Conservation (phyloP, 2,113 vertebrate species). For the Callorhinus ursinus region DNA sequence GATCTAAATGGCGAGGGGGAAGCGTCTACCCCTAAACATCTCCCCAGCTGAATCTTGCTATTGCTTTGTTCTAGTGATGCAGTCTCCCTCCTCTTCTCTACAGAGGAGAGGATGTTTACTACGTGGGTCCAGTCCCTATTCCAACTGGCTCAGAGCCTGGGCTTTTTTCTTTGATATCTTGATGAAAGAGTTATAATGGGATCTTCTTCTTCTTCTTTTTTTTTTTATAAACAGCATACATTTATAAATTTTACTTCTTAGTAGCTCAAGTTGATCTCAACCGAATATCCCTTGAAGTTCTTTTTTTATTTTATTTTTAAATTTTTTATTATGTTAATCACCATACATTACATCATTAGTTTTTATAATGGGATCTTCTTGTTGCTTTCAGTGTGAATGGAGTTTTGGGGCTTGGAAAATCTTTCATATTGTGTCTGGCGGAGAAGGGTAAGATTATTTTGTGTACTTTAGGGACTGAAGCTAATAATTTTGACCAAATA, state of each 20-base stretch:
- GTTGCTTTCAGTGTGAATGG: background rate
- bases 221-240: background rate
- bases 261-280: background rate
- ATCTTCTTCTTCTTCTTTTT: background rate
- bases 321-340: no score
- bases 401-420: background rate
- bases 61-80: background rate
- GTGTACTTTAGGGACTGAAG: background rate
- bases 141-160: background rate
- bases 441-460: background rate
- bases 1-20: background rate
- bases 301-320: background rate
- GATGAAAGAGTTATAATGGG: background rate
- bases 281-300: background rate
- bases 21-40: background rate
- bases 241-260: slow-evolving; percentile 8
- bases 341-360: no score
- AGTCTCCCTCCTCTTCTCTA: background rate
- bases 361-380: background rate
- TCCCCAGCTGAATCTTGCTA: background rate
- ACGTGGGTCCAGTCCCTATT: background rate
- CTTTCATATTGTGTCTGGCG: background rate
- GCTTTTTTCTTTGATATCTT: background rate
- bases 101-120: background rate
- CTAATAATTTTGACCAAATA: background rate